Evolutionary conservation across 2,113 vertebrate genomes (phyloP).

Genomic region (Lophura nycthemera): DNA sequence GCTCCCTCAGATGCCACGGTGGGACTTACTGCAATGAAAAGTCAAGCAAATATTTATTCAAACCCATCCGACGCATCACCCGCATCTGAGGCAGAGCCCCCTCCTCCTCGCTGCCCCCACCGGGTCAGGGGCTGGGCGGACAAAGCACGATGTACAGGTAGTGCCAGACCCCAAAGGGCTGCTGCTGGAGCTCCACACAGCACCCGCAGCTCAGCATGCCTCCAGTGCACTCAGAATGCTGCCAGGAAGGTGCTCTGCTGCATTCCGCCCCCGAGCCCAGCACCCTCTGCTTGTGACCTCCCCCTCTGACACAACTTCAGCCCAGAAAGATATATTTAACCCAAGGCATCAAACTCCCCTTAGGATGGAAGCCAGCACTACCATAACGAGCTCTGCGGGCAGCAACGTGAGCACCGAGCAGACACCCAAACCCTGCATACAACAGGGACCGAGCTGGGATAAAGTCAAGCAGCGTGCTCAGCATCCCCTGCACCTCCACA

Average conservation of each 20-base stretch:
- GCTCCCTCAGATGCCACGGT: neutral
- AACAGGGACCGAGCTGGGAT: rapidly evolving
- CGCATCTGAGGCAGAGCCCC: neutral
- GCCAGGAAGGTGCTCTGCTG: neutral
- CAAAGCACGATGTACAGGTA: neutral
- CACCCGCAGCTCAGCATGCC: neutral
- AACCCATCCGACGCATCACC: neutral
- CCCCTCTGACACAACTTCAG: neutral
- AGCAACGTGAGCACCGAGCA: rapidly evolving
- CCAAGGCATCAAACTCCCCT: neutral
- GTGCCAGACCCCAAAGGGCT: neutral
- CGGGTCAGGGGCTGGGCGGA: neutral
- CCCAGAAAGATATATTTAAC: neutral
- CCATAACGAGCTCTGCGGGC: neutral
- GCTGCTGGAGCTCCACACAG: neutral
- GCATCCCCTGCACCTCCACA: neutral
- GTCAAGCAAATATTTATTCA: neutral
- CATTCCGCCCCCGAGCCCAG: neutral
- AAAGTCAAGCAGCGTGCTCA: neutral
- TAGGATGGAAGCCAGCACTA: rapidly evolving
- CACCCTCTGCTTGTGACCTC: neutral
- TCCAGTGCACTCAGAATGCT: too few species aligned
- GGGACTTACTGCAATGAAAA: neutral
- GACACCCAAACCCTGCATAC: rapidly evolving
- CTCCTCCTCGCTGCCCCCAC: neutral